Conservation (phyloP, 2,888 invertebrate genomes). For the Netelia melanura region DNA sequence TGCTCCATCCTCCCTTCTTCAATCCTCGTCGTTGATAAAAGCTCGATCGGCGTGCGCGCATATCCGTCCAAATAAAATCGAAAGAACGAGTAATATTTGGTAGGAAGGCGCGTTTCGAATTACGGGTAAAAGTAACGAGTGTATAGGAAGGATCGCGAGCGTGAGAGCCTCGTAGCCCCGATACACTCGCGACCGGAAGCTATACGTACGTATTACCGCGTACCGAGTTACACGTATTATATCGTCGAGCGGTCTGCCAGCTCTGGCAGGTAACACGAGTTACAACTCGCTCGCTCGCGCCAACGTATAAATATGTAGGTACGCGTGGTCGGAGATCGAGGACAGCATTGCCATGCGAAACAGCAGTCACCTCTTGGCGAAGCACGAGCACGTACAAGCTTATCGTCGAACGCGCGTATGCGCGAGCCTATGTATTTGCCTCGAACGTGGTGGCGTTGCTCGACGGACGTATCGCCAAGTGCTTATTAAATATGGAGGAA, state of each 20-base stretch:
- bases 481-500: constrained; percentile 65
- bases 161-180: too few species aligned
- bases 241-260: constrained; percentile 33
- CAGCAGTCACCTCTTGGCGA: not conserved
- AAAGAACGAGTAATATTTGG: too few species aligned
- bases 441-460: not conserved
- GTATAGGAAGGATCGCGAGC: too few species aligned
- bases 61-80: too few species aligned
- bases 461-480: constrained; percentile 54
- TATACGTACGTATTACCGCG: too few species aligned
- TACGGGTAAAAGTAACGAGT: too few species aligned
- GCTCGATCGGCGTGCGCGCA: too few species aligned
- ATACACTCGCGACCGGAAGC: too few species aligned
- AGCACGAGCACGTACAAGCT: not conserved
- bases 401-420: constrained; percentile 9
- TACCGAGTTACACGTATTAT: not conserved
- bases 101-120: too few species aligned
- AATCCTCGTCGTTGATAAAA: too few species aligned
- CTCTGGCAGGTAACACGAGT: constrained; percentile 27
- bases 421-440: not conserved
- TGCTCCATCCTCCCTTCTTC: not conserved
- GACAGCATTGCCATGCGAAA: not conserved
- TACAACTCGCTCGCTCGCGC: not conserved
- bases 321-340: not conserved
- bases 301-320: constrained; percentile 2